Base-by-base conservation (phyloP, 2,797 vertebrate genomes). In the Gymnoscopelus microlampas region DNA sequence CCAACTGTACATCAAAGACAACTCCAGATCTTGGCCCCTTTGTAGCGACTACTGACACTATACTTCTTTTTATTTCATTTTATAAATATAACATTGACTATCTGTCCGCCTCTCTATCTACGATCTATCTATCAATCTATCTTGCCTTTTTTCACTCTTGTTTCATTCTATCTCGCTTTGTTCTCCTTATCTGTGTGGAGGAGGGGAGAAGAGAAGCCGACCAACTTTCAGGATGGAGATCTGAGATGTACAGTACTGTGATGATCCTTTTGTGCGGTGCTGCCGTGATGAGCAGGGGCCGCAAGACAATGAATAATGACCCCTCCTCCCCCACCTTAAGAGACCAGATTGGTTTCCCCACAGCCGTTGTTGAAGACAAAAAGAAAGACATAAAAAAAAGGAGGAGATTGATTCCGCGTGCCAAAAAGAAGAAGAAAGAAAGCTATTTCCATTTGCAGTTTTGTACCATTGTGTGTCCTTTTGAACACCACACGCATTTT, bases 11-110 rank as follows among this genome's bases (percentile, higher is more conserved):
- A 77, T 78, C 75, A 85, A 84, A 90, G 85, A 90, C 89, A 88
- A 88, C 87, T 90, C 89, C 89, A 91, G 90, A 90, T 64, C 80
- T 58, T 85, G 88, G 90, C 88, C 89, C 39, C 86, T 87, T 89
- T 90, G 89, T 90, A 92, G 89, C 88, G 86, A 91, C 50, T 62
- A 83, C 76, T 68, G 70, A 85, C 74, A 77, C 73, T 79, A 86
- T 82, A 80, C 81, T 90, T 85, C 29, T 57, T 58, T 86, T 81
- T 83, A 77, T 87, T 82, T 80, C 77, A 75, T 68, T 44, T 61
- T 26, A 67, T 66, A 68, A 69, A 70, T 49, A 56, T 66, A 82
- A 10, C 39, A 44, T 44, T 44, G 39, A 44, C 39, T 44, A 44
- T 44, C 6, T 44, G 39, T 44, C 39, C 9, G 39, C 39, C 39